Evolutionary conservation across 2,113 vertebrate genomes (phyloP).

Genomic region (Pogonocichla stellata): DNA sequence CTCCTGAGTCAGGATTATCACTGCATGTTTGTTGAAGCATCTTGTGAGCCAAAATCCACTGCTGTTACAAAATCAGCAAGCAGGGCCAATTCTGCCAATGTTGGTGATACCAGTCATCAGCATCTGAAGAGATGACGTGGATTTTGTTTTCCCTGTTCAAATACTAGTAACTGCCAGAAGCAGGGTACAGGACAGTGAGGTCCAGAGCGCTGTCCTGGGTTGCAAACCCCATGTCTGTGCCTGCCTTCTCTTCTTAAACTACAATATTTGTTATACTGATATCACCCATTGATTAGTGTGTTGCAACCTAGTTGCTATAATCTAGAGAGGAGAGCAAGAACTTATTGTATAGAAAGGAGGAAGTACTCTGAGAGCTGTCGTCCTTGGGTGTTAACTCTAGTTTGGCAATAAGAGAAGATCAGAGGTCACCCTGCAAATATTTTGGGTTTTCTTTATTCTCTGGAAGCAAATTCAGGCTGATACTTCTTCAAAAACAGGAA

Average conservation of each 20-base stretch:
- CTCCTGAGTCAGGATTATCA: not conserved
- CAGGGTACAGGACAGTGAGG: not conserved
- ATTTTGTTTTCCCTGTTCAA: not conserved
- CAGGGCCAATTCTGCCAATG: not conserved
- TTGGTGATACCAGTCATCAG: accelerated
- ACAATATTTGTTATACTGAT: not conserved
- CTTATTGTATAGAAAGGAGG: not conserved
- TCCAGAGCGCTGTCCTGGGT: not conserved
- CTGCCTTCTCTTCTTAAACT: not conserved
- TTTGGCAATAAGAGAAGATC: not conserved
- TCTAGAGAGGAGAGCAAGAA: not conserved
- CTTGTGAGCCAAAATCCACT: not conserved
- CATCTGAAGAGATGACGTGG: not conserved
- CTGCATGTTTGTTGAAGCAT: not conserved
- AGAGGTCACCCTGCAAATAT: not conserved
- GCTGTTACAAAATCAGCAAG: not conserved
- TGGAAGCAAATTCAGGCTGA: not conserved
- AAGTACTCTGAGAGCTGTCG: not conserved
- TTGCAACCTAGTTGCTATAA: not conserved
- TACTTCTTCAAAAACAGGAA: not conserved
- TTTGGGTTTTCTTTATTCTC: not conserved
- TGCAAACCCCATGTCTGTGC: not conserved
- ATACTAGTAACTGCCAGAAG: not conserved
- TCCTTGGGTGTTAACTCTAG: not conserved
- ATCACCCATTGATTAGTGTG: not conserved